Evolutionary conservation across 2,888 invertebrate species (phyloP), one percentile per base, ranked within the genome.

Genomic region (Callimorpha dominula): DNA sequence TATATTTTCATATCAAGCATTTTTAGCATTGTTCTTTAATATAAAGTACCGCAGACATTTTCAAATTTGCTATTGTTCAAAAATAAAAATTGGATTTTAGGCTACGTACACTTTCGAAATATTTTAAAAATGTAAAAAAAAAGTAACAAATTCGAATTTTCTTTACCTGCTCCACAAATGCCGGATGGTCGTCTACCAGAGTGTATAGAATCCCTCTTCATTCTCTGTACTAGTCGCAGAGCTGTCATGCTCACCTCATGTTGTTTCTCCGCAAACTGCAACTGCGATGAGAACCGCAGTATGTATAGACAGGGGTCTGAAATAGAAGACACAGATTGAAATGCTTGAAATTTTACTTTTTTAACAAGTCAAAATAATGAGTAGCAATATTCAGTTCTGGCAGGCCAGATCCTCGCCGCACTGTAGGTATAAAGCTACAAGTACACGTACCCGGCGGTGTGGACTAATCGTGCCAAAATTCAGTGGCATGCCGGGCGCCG

Each of bases 141-240:
- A 31, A 31, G 20, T 14, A 31, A 4, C 14, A 60, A 60, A 31
- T 31, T 14, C 2, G 6, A 4, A 42, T 64, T 31, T 17, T 11
- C 8, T 88, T 92, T 91, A 98, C 99, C 99, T 90, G 99, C 99
- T 43, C 99, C 99, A 94, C 99, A 99, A 40, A 99, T 96, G 15
- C 99, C 99, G 0, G 99, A 99, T 1, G 99, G 99, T 82, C 99
- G 96, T 75, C 99, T 96, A 11, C 99, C 99, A 0, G 98, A 98
- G 91, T 99, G 99, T 92, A 99, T 98, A 91, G 99, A 99, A 93
- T 99, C 99, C 86, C 98, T 97, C 93, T 99, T 99, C 99, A 99
- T 99, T 85, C 99, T 96, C 93, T 99, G 98, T 42, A 99, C 99
- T 76, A 99, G 96, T 72, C 99, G 96, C 73, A 99, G 96, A 0